Evolutionary conservation across 1,140 invertebrate genomes (phyloP).

Genomic region (Polyergus mexicanus): DNA sequence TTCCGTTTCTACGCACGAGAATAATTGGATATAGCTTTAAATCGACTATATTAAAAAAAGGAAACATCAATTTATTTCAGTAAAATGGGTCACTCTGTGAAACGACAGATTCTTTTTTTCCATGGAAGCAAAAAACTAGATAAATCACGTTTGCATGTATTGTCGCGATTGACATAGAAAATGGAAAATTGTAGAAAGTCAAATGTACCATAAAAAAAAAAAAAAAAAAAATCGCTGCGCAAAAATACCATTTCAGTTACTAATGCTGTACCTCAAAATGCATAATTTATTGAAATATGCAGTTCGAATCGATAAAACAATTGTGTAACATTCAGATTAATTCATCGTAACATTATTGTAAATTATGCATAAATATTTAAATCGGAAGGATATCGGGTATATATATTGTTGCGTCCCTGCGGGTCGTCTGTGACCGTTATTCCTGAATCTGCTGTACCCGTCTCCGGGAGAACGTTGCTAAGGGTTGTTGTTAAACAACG

Average conservation of each 20-base stretch:
- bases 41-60: slow-evolving; percentile 17
- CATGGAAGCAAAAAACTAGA: slow-evolving; percentile 13
- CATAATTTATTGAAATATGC: slow-evolving; percentile 46
- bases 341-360: neutral
- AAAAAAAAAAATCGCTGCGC: neutral
- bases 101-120: slow-evolving; percentile 24
- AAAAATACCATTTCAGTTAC: slow-evolving; percentile 30
- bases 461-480: too few species aligned
- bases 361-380: slow-evolving; percentile 34
- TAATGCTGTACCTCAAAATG: slow-evolving; percentile 22
- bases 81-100: slow-evolving; percentile 25
- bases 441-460: too few species aligned
- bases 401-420: too few species aligned
- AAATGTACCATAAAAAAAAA: slow-evolving; percentile 18
- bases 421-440: too few species aligned
- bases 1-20: slow-evolving; percentile 18
- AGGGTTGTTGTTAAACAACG: too few species aligned
- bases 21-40: neutral
- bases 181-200: slow-evolving; percentile 36
- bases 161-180: slow-evolving; percentile 18
- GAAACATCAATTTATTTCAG: slow-evolving; percentile 44
- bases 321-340: neutral
- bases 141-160: slow-evolving; percentile 34
- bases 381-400: neutral
- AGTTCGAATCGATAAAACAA: slow-evolving; percentile 21